These are phyloP conservation scores for Odiellus spinosus DNA, from an alignment of 2,888 invertebrate species.

Conservation along the genomic window DNA sequence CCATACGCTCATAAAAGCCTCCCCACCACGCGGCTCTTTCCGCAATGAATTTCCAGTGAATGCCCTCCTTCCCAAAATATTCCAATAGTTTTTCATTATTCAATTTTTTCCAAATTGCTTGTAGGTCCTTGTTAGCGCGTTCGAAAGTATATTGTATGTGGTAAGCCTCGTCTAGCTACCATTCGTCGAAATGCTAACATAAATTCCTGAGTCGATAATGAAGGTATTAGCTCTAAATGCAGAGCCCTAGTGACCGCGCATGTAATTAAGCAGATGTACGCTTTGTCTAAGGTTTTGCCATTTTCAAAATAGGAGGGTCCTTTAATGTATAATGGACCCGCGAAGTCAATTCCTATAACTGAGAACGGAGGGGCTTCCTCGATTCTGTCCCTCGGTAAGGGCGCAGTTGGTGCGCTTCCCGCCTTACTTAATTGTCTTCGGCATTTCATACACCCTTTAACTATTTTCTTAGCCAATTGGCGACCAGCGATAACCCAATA, in stretches of 20 bases:
- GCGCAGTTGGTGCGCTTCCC: background rate
- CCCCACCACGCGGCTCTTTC: conserved; percentile 31
- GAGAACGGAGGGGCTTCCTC: background rate
- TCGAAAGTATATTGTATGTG: too few species aligned
- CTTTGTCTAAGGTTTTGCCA: background rate
- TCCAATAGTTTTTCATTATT: too few species aligned
- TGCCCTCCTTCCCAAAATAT: conserved; percentile 5
- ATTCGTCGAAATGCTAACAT: too few species aligned
- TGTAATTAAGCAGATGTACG: background rate
- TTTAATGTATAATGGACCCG: background rate
- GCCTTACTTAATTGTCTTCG: background rate
- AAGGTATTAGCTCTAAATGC: too few species aligned
- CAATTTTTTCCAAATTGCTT: too few species aligned
- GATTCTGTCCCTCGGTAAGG: background rate
- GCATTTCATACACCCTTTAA: background rate
- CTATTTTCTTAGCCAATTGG: background rate
- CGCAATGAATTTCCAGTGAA: conserved; percentile 27
- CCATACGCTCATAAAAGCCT: conserved; percentile 31
- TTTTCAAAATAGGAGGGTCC: background rate
- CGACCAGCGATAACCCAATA: background rate
- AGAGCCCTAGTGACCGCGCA: background rate
- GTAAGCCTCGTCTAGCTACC: too few species aligned
- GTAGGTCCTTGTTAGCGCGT: too few species aligned
- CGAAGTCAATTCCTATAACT: conserved; percentile 1
- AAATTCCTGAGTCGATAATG: too few species aligned